phyloP scores from a whole-genome alignment of 2,797 vertebrate genomes.

The Microhierax caerulescens region DNA sequence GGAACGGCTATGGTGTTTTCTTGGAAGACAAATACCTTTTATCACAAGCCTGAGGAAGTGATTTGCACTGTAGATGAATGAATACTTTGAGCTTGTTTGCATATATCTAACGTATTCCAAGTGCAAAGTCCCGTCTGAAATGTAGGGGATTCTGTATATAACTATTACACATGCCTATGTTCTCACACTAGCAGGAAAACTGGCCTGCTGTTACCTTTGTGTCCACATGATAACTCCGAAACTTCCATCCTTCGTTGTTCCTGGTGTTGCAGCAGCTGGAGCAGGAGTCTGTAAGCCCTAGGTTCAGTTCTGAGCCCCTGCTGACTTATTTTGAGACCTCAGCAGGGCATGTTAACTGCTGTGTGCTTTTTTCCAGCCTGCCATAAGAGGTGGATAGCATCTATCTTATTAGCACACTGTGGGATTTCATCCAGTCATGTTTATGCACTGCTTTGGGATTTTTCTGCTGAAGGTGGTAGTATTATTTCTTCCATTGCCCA shows the following conservation, averaged over 20 bases:
- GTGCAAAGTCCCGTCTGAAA: background rate
- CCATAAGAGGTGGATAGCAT: background rate
- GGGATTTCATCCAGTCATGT: background rate
- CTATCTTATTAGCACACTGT: background rate
- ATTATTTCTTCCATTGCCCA: background rate
- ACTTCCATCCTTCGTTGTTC: background rate
- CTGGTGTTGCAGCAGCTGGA: background rate
- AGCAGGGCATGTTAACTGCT: background rate
- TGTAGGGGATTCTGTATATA: background rate
- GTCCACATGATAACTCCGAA: background rate
- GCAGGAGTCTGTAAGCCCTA: background rate
- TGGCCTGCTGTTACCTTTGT: background rate
- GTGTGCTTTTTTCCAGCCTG: background rate
- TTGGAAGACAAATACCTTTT: background rate
- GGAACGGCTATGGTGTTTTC: background rate
- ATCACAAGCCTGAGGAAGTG: background rate
- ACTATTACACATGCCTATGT: fast-evolving
- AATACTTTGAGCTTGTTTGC: background rate
- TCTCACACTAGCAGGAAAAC: background rate
- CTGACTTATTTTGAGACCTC: background rate
- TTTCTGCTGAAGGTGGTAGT: background rate
- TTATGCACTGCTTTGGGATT: background rate
- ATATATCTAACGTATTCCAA: background rate
- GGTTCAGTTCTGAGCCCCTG: background rate
- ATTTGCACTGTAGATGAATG: background rate